Evolutionary conservation across 1,140 invertebrate genomes (phyloP).

Genomic region (Hycleus phaleratus): DNA sequence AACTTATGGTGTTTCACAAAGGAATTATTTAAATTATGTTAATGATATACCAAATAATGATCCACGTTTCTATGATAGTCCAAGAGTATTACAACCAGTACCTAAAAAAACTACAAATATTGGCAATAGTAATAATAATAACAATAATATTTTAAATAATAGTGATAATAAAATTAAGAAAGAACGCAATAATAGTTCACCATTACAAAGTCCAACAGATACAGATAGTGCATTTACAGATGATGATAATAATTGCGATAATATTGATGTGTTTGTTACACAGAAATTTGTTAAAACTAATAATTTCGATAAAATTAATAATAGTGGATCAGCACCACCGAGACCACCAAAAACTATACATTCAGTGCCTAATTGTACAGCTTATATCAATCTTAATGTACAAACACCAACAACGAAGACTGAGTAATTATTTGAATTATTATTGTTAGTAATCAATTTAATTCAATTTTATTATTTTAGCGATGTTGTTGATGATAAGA

Average conservation of each 20-base stretch:
- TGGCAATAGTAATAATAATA: background rate
- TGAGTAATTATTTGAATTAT: conserved; percentile 6
- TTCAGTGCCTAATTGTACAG: conserved; percentile 38
- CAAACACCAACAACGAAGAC: conserved; percentile 20
- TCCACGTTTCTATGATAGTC: conserved; percentile 49
- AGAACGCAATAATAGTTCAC: conserved; percentile 35
- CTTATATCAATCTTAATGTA: conserved; percentile 46
- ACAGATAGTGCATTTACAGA: conserved; percentile 53
- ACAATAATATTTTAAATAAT: conserved; percentile 1
- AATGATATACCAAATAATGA: conserved; percentile 29
- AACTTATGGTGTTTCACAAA: conserved; percentile 28
- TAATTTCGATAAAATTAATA: conserved; percentile 36
- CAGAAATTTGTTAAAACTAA: conserved; percentile 46
- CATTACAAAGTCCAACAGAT: conserved; percentile 49
- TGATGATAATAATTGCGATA: conserved; percentile 52
- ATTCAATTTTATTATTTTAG: background rate
- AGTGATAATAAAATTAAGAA: background rate
- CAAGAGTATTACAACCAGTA: conserved; percentile 36
- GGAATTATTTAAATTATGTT: conserved; percentile 28
- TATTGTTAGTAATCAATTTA: no score
- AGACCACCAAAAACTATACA: conserved; percentile 70
- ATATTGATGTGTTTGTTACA: conserved; percentile 41
- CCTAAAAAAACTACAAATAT: background rate
- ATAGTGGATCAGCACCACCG: conserved; percentile 49
- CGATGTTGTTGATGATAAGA: background rate